Percentiles rank a stretch among this genome's conserved stretches.
These are phyloP conservation scores for Hymenopus coronatus DNA, from an alignment of 2,888 invertebrate genomes.

Conservation along the genomic window DNA sequence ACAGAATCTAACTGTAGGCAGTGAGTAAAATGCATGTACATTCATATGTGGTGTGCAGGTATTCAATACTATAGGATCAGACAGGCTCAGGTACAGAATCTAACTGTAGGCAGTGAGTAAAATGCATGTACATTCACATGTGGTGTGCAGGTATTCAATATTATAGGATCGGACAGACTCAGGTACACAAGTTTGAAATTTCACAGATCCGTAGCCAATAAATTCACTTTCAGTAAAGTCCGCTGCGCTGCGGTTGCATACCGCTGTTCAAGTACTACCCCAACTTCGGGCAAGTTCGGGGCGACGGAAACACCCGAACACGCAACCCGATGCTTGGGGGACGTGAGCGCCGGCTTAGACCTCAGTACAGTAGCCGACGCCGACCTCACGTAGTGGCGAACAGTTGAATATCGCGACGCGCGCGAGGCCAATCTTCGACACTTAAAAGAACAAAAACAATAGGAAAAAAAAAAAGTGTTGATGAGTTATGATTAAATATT, in stretches of 20 bases:
- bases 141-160: no score
- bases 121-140: no score
- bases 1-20: no score
- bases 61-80: no score
- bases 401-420: not conserved
- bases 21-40: no score
- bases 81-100: no score
- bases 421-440: not conserved
- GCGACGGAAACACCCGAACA: not conserved
- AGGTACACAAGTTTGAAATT: no score
- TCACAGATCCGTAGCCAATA: no score
- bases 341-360: not conserved
- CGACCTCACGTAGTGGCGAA: not conserved
- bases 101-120: no score
- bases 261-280: not conserved
- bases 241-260: not conserved
- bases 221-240: not conserved
- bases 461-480: not conserved
- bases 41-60: no score
- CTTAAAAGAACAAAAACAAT: no score
- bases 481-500: not conserved
- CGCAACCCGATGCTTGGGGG: not conserved
- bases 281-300: not conserved
- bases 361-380: not conserved
- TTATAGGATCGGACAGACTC: no score